These are phyloP conservation scores for Habroteleia sp. DNA, from an alignment of 2,888 invertebrate genomes.

Conservation along the genomic window DNA sequence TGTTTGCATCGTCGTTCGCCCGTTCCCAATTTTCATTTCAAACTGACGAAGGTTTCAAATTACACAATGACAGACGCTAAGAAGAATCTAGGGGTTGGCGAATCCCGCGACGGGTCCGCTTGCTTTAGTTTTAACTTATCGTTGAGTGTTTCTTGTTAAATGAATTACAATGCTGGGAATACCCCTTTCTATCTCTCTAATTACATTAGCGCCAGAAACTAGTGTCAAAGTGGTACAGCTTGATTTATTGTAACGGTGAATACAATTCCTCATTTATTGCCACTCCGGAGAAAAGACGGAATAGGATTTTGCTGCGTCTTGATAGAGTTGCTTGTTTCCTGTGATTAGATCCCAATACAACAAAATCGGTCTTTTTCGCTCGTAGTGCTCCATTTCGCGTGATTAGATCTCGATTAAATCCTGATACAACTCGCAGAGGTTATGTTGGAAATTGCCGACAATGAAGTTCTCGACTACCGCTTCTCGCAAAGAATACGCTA, in stretches of 20 bases:
- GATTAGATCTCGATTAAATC: constrained; percentile 27
- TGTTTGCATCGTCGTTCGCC: too few relatives aligned
- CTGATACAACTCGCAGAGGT: not conserved
- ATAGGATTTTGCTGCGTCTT: too few relatives aligned
- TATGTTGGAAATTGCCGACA: constrained; percentile 7
- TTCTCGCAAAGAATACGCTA: constrained; percentile 7
- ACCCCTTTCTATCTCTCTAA: constrained; percentile 15
- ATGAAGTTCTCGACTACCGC: not conserved
- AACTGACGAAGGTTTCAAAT: too few relatives aligned
- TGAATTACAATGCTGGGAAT: too few relatives aligned
- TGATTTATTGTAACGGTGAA: constrained; percentile 13
- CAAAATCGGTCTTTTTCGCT: too few relatives aligned
- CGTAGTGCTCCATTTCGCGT: constrained; percentile 5
- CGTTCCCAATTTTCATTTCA: too few relatives aligned
- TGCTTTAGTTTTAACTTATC: constrained; percentile 8
- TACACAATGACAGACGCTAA: constrained; percentile 26
- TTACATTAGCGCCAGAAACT: constrained; percentile 17
- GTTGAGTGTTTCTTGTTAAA: not conserved
- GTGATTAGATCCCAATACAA: too few relatives aligned
- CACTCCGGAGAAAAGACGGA: too few relatives aligned
- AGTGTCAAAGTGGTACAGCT: constrained; percentile 4
- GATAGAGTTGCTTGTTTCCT: too few relatives aligned
- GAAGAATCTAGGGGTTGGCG: constrained; percentile 33
- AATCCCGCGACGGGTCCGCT: constrained; percentile 15
- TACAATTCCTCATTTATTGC: too few relatives aligned